Evolutionary conservation across 2,797 vertebrate genomes (phyloP).

Genomic region (Gallinago solitaria): DNA sequence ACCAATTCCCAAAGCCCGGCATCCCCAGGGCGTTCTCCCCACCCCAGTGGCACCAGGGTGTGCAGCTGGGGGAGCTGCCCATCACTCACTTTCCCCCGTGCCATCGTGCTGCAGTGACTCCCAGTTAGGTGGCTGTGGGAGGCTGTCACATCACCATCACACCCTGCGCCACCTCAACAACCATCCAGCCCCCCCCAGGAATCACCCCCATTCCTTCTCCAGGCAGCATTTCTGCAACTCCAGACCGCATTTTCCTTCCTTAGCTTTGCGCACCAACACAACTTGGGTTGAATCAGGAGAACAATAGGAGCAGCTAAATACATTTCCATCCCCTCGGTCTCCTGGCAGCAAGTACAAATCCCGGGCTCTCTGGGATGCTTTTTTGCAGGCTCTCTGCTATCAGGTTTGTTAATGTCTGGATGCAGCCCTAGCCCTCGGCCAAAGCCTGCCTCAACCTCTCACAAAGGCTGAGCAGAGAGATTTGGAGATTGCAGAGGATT

Average conservation of each 20-base stretch:
- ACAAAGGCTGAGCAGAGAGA: not conserved
- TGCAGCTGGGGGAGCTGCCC: not conserved
- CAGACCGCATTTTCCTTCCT: not conserved
- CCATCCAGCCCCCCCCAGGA: not conserved
- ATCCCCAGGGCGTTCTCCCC: not conserved
- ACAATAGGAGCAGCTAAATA: not conserved
- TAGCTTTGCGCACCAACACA: not conserved
- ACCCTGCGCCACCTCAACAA: not conserved
- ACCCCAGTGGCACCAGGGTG: not conserved
- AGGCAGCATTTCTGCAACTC: not conserved
- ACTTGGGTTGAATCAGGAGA: not conserved
- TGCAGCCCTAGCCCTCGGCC: not conserved
- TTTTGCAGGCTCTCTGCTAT: accelerated
- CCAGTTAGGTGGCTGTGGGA: not conserved
- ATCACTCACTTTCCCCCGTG: not conserved
- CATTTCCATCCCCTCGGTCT: not conserved
- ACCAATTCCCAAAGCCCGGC: not conserved
- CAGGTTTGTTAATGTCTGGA: not conserved
- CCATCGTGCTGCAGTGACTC: not conserved
- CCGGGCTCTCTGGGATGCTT: not conserved
- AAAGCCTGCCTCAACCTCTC: not conserved
- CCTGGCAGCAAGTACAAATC: not conserved
- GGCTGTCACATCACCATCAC: conserved; percentile 9
- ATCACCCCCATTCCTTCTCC: not conserved
- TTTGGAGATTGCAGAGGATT: not conserved